Conservation (phyloP, 2,113 vertebrate species). For the Dendropsophus ebraccatus region DNA sequence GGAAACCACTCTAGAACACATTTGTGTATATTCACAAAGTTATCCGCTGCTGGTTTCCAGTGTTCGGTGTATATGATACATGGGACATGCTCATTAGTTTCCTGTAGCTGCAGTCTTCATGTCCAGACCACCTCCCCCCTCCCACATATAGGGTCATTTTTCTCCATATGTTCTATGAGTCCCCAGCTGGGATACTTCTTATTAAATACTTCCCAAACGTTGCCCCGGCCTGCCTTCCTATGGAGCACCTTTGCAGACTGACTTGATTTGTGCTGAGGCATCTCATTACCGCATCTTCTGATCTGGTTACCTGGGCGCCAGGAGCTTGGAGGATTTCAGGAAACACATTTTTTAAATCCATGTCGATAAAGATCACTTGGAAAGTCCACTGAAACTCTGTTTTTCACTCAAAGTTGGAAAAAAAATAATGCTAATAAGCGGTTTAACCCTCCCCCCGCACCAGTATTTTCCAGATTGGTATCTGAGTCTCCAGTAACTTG, state of each 20-base stretch:
- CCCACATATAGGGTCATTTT: not conserved
- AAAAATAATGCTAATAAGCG: conserved; percentile 18
- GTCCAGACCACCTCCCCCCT: not conserved
- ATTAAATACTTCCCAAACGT: conserved; percentile 48
- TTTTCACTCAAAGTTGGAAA: conserved; percentile 12
- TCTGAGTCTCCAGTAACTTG: not conserved
- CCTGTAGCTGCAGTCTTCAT: not conserved
- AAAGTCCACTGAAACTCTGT: conserved; percentile 4
- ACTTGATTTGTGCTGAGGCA: conserved; percentile 14
- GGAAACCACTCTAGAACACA: no score
- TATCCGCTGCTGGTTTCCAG: not conserved
- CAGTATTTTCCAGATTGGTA: not conserved
- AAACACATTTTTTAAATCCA: conserved; percentile 35
- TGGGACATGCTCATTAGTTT: not conserved
- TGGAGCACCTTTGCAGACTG: conserved; percentile 28
- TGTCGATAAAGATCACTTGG: conserved; percentile 29
- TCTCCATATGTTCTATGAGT: conserved; percentile 15
- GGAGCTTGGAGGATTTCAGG: conserved; percentile 23
- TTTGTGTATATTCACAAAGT: not conserved
- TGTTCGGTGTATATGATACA: not conserved
- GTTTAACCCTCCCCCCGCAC: not conserved
- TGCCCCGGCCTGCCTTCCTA: conserved; percentile 9
- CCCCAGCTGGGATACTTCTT: conserved; percentile 45
- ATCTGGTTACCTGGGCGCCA: conserved; percentile 48
- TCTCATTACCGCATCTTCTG: conserved; percentile 37